Base-by-base conservation (phyloP, 92 coral and sea anemone genomes). In the Umimayanthus kanabou region DNA sequence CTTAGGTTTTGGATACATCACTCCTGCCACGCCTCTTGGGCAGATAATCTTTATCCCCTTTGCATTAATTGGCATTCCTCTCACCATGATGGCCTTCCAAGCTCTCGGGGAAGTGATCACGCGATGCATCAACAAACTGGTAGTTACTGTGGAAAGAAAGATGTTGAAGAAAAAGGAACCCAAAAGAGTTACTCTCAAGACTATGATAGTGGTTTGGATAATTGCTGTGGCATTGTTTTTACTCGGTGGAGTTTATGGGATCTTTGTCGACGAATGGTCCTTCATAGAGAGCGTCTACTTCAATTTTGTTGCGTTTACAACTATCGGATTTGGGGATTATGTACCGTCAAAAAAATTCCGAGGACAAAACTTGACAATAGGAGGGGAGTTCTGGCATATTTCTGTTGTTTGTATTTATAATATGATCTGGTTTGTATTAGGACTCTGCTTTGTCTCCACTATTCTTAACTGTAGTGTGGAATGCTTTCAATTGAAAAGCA, bases 311-410 rank as follows among this genome's bases (percentile, higher is more conserved):
- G 20, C 65, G 4, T 78, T 78, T 50, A 49, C 81, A 43, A 78
- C 81, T 9, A 78, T 78, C 10, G 81, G 81, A 9, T 78, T 78
- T 49, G 81, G 81, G 66, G 81, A 78, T 65, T 78, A 78, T 47
- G 81, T 78, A 14, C 81, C 65, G 1, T 1, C 64, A 78, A 78
- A 78, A 37, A 78, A 37, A 77, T 42, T 22, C 28, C 26, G 9
- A 22, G 58, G 80, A 18, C 20, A 15, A 1, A 23, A 77, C 42
- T 42, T 13, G 3, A 9, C 14, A 26, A 47, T 25, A 25, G 80
- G 4, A 10, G 37, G 39, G 33, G 18, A 9, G 15, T 28, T 15
- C 45, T 43, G 58, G 81, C 58, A 47, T 43, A 4, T 77, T 33
- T 45, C 81, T 7, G 4, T n/a, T 49, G 25, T 23, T 5, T 78